phyloP scores from a whole-genome alignment of 2,888 invertebrate species.

The Pristionchus exspectatus region DNA sequence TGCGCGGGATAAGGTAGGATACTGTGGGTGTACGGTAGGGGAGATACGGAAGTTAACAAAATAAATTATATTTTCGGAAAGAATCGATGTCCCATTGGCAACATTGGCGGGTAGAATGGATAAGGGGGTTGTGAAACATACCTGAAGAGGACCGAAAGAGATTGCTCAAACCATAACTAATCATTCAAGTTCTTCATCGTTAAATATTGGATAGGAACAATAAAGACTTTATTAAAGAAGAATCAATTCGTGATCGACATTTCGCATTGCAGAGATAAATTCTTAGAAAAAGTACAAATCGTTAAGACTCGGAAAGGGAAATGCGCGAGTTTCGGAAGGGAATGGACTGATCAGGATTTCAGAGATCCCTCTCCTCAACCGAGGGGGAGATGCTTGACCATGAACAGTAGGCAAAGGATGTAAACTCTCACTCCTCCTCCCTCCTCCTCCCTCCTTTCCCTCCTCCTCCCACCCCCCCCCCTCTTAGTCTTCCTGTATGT shows the following conservation, averaged over 20 bases:
- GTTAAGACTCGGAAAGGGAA: not conserved
- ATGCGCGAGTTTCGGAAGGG: not conserved
- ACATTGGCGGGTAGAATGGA: too few relatives aligned
- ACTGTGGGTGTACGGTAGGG: too few relatives aligned
- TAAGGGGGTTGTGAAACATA: not conserved
- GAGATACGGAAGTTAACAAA: too few relatives aligned
- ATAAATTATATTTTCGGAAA: too few relatives aligned
- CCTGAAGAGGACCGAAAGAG: not conserved
- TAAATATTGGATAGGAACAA: too few relatives aligned
- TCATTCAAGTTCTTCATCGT: too few relatives aligned
- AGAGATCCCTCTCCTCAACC: constrained; percentile 10
- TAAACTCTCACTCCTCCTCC: not conserved
- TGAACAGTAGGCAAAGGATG: constrained; percentile 26
- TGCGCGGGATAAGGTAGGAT: not conserved
- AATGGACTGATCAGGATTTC: constrained; percentile 11
- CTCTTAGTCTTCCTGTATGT: constrained; percentile 13
- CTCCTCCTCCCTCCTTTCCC: not conserved
- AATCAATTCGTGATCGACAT: too few relatives aligned
- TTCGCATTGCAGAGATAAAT: too few relatives aligned
- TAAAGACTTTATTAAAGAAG: too few relatives aligned
- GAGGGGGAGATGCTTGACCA: constrained; percentile 17
- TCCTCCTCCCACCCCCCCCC: not conserved
- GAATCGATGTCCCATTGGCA: too few relatives aligned
- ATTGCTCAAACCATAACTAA: too few relatives aligned
- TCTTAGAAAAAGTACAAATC: too few relatives aligned